Base-by-base conservation (phyloP, 2,888 invertebrate species). In the Drosophila sordidapex region DNA sequence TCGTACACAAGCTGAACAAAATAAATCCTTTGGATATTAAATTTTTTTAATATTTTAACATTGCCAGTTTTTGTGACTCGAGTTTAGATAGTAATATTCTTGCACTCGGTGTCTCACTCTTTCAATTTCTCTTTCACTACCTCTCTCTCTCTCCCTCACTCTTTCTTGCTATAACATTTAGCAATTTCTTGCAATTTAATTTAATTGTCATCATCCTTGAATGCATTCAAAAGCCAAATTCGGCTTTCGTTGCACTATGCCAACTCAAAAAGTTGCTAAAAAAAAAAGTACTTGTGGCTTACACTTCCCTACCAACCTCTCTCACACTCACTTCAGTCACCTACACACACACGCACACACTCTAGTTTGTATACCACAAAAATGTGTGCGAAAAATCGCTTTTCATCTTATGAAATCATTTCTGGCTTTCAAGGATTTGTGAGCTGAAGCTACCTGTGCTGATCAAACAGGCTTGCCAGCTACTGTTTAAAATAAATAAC, bases 401-500 rank as follows among this genome's bases (percentile, higher is more conserved):
- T 87, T 88, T 88, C 84, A 86, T 83, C 84, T 88, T 83, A 82
- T 82, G 71, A 83, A 89, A 88, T 83, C 78, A 79, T 88, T 83
- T 79, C 74, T 81, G 80, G 73, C 74, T 83, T 81, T 79, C 81
- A 79, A 81, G 81, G 81, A 89, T 84, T 90, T 90, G 71, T 70
- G 78, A 74, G 70, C 73, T 66, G 66, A 43, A 56, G 54, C 49
- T 52, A 69, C 79, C 79, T 76, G 63, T 57, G 63, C 72, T 74
- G 71, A 70, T 73, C 74, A 62, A 25, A 56, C 74, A 58, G 66
- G 49, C 54, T 74, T 75, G 62, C 61, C 72, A 76, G 81, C 69
- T 59, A 76, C 87, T 81, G 82, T 79, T 88, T 88, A 88, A 90
- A 88, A 88, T 90, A 88, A 88, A 88, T 90, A 89, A 89, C 78